A percentile compares a stretch with the other conserved stretches of the same genome.
Evolutionary conservation across 2,113 vertebrate genomes (phyloP).

Genomic region (Perca flavescens): DNA sequence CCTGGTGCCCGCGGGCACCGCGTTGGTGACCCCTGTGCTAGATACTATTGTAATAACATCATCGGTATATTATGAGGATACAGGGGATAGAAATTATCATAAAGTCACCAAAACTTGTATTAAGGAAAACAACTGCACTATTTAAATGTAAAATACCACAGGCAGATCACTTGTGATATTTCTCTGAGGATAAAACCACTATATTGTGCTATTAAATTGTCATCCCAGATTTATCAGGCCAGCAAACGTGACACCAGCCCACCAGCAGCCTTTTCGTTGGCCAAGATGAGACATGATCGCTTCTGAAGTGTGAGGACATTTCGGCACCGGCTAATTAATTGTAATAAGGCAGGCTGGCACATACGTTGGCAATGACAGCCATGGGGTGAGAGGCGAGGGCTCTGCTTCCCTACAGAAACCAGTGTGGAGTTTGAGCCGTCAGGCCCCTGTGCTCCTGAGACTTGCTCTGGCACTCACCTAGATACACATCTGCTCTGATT

Average conservation of each 20-base stretch:
- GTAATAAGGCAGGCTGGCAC: slow-evolving; percentile 76
- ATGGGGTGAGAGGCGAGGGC: slow-evolving; percentile 67
- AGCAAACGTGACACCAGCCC: slow-evolving; percentile 62
- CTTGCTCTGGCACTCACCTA: slow-evolving; percentile 77
- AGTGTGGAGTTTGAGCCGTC: slow-evolving; percentile 54
- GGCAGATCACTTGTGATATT: slow-evolving; percentile 19
- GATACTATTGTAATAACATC: background rate
- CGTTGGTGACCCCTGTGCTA: too few relatives aligned
- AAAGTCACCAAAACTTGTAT: background rate
- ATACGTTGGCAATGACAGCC: slow-evolving; percentile 59
- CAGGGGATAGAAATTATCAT: background rate
- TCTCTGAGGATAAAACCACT: slow-evolving; percentile 15
- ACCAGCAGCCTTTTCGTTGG: slow-evolving; percentile 67
- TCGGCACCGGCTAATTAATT: slow-evolving; percentile 81
- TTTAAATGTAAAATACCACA: background rate
- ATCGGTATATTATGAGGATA: background rate
- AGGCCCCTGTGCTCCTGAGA: slow-evolving; percentile 77
- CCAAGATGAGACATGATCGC: slow-evolving; percentile 64
- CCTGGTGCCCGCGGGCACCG: too few relatives aligned
- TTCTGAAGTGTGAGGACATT: slow-evolving; percentile 82
- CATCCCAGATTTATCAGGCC: slow-evolving; percentile 68
- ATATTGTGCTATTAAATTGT: slow-evolving; percentile 56
- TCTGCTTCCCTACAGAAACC: slow-evolving; percentile 41
- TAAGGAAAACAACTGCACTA: background rate
- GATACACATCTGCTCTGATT: slow-evolving; percentile 94